These are phyloP conservation scores for Balearica regulorum DNA, from an alignment of 2,797 vertebrate genomes.

Conservation along the genomic window DNA sequence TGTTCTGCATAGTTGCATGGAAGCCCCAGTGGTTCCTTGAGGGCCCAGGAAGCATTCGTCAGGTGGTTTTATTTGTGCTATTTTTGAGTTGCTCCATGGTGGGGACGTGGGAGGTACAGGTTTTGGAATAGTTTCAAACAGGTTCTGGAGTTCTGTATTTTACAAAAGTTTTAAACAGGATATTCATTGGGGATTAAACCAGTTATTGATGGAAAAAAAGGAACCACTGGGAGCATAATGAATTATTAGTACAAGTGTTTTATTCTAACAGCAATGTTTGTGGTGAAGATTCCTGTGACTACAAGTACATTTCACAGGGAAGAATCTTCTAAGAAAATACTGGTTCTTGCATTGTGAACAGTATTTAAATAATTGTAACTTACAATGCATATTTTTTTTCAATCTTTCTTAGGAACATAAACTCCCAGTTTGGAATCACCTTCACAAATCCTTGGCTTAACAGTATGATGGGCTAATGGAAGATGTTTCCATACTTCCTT, in stretches of 20 bases:
- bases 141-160: background rate
- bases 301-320: background rate
- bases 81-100: background rate
- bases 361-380: background rate
- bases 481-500: background rate
- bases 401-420: background rate
- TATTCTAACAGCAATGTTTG: background rate
- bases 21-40: background rate
- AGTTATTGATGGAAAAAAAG: background rate
- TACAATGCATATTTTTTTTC: background rate
- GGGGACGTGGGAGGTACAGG: background rate
- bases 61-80: background rate
- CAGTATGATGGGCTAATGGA: background rate
- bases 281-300: background rate
- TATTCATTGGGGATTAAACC: background rate
- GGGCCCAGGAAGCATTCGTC: accelerated
- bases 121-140: background rate
- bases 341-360: background rate
- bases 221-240: background rate
- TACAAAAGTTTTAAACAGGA: background rate
- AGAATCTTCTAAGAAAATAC: background rate
- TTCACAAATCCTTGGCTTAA: background rate
- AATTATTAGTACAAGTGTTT: background rate
- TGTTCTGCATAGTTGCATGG: background rate
- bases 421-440: background rate